These are phyloP conservation scores for Stylophora pistillata DNA, from an alignment of 64 coral and sea anemone species.

Conservation along the genomic window DNA sequence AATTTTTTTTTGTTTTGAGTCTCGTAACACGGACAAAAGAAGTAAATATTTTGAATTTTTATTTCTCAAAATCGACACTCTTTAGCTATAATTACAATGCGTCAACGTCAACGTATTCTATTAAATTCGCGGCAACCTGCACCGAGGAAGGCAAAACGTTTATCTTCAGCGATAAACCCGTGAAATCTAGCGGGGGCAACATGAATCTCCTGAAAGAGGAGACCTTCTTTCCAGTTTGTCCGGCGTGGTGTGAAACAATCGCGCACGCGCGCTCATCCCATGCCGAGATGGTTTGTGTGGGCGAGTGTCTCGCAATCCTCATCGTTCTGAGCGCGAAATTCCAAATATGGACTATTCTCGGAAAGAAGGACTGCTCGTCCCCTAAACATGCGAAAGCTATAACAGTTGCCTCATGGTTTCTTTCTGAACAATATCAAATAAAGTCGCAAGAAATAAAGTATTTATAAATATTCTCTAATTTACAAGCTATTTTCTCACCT, in stretches of 20 bases:
- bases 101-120: slow-evolving; percentile 3
- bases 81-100: not conserved
- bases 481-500: not conserved
- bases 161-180: slow-evolving; percentile 30
- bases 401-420: not conserved
- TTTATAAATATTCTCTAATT: slow-evolving; percentile 33
- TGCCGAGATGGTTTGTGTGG: too few species aligned
- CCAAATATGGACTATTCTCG: too few species aligned
- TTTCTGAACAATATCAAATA: not conserved
- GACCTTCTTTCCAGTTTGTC: not conserved
- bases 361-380: too few species aligned
- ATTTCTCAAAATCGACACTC: not conserved
- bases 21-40: too few species aligned
- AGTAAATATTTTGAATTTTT: not conserved
- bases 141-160: slow-evolving; percentile 7
- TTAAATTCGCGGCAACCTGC: slow-evolving; percentile 9
- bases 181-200: not conserved
- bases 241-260: too few species aligned
- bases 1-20: too few species aligned
- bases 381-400: too few species aligned
- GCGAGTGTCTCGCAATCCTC: too few species aligned
- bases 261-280: too few species aligned
- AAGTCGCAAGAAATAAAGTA: slow-evolving; percentile 5
- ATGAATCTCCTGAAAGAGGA: not conserved
- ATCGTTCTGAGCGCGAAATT: too few species aligned